Evolutionary conservation across 1,140 invertebrate genomes (phyloP), one percentile per base, ranked within the genome.

Genomic region (Caenorhabditis elegans): DNA sequence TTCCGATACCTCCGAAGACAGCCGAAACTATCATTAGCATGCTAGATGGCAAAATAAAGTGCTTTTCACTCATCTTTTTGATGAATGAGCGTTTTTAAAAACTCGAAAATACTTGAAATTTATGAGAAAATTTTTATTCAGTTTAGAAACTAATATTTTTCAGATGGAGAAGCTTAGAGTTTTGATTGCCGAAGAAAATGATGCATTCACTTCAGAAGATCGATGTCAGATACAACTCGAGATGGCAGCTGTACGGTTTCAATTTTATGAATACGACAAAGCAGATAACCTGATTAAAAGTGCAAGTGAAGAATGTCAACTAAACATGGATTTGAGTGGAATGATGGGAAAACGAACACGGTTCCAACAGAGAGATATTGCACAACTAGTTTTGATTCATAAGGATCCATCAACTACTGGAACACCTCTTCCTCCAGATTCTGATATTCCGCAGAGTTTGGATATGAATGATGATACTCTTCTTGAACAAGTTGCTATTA

Each of bases 281-380:
- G 65, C 80, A 2, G 80, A 76, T 15, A 46, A 48, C 1, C 17
- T 46, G n/a, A 53, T 81, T 5, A 3, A 46, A 51, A 39, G 17
- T n/a, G 80, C 80, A 5, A 15, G 28, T 5, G 26, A 49, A 6
- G 26, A n/a, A 8, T 81, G 80, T 28, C 22, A 60, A n/a, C 28
- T 81, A 53, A 55, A 82, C n/a, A 19, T 79, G 4, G 46, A 85
- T 60, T 77, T 84, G 77, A 80, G 89, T 92, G 94, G 95, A 83
- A 91, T 93, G 17, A 90, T 97, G 60, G 96, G 96, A 10, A 95
- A 95, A 90, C 92, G 96, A 81, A 98, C 96, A 19, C 94, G 93
- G 87, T 96, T 93, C 90, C 96, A 98, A 90, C 91, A 93, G 85
- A 93, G 93, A 76, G 92, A 93, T 48, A 90, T 95, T 26, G 92